Evolutionary conservation across 1,140 invertebrate species (phyloP), one percentile per base, ranked within the genome.

Genomic region (Antheraea mylitta): DNA sequence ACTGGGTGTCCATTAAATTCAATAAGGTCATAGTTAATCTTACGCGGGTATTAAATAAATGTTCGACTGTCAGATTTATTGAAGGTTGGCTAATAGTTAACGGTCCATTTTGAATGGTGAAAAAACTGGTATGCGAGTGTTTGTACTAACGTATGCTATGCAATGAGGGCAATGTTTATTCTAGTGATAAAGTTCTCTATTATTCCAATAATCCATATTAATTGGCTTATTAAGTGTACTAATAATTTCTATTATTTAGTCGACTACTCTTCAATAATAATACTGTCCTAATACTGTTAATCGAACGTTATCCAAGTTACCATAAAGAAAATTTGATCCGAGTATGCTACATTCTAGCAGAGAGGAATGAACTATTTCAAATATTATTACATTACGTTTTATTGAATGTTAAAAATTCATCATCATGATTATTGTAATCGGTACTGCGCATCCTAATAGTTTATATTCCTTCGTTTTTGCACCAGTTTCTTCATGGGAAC

Each of bases 1-100:
- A n/a, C 45, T 72, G 59, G 77, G 63, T 70, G 76, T 77, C 83
- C 77, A 87, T 87, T 89, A 82, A 83, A 87, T 87, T 86, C 82
- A 87, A 82, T 85, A 80, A 79, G 75, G 69, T 75, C 70, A 71
- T 79, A 78, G 82, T 89, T 87, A 89, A 87, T 89, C 86, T 83
- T 87, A 80, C 77, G 79, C 79, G 81, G 80, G 82, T 86, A 82
- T 89, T 87, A 86, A 86, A 86, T 88, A 81, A 85, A 85, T 74
- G 83, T 81, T 78, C 69, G 82, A 73, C 67, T 69, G 76, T 77
- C 68, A 73, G 80, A 87, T 87, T 85, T 85, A 84, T 86, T 68
- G 69, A 53, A 53, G 45, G 71, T 78, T 73, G 72, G 75, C 60
- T 58, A 73, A 73, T 64, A 66, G 66, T 68, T 68, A 63, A 63